phyloP scores from a whole-genome alignment of 2,113 vertebrate species.

The Eretmochelys imbricata region DNA sequence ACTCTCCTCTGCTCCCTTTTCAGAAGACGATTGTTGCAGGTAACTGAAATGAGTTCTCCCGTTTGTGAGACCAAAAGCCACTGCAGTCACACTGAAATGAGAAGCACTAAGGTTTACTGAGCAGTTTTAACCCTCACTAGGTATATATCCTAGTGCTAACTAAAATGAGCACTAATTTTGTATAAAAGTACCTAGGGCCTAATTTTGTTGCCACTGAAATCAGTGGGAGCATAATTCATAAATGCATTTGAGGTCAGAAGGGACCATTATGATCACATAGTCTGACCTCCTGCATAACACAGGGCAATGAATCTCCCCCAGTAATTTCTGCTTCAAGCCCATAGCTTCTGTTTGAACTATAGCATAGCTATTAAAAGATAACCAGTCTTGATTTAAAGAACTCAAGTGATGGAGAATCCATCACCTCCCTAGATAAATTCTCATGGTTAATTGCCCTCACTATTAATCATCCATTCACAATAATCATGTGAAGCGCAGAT shows the following conservation, averaged over 20 bases:
- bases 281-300: neutral
- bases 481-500: neutral
- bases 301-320: neutral
- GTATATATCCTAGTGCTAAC: neutral
- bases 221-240: neutral
- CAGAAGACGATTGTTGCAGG: neutral
- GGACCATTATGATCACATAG: neutral
- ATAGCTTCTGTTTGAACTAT: neutral
- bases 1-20: neutral
- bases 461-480: slow-evolving; percentile 1
- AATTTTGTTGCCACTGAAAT: neutral
- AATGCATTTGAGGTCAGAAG: slow-evolving; percentile 5
- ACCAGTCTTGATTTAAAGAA: slow-evolving; percentile 30
- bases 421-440: neutral
- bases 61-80: neutral
- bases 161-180: neutral
- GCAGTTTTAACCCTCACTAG: neutral
- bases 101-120: neutral
- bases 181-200: neutral
- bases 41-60: neutral
- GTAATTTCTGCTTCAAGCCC: slow-evolving; percentile 3
- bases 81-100: neutral
- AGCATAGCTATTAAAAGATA: slow-evolving; percentile 18
- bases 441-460: neutral
- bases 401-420: neutral